A percentile compares a stretch with the other conserved stretches of the same genome.
These are phyloP conservation scores for Lepidostoma basale DNA, from an alignment of 1,140 invertebrate species.

Conservation along the genomic window DNA sequence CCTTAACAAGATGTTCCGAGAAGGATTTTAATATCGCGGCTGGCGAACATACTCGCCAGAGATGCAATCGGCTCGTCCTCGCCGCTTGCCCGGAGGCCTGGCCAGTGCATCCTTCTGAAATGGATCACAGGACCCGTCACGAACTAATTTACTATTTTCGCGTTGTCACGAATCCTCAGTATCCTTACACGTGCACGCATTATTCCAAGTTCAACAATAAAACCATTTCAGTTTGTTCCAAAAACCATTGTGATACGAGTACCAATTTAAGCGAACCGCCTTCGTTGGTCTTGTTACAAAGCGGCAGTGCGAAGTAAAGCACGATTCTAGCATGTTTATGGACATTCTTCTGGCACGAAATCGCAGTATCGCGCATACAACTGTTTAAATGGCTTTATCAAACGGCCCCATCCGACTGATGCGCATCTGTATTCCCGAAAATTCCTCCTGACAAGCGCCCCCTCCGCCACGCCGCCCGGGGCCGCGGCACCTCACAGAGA, in stretches of 20 bases:
- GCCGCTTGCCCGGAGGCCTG: neutral
- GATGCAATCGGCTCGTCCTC: neutral
- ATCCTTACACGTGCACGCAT: too few relatives aligned
- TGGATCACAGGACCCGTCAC: neutral
- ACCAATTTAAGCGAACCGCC: too few relatives aligned
- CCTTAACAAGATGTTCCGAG: slow-evolving; percentile 46
- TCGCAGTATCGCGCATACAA: too few relatives aligned
- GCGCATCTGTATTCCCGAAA: slow-evolving; percentile 1
- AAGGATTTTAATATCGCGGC: slow-evolving; percentile 40
- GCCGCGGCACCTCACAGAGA: slow-evolving; percentile 33
- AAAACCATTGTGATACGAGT: too few relatives aligned
- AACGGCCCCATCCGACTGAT: neutral
- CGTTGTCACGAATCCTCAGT: neutral
- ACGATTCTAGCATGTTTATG: too few relatives aligned
- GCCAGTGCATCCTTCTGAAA: neutral
- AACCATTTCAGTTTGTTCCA: too few relatives aligned
- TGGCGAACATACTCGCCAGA: neutral
- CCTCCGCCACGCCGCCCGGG: neutral
- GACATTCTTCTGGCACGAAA: too few relatives aligned
- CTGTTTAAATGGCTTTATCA: slow-evolving; percentile 8
- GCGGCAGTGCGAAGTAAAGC: too few relatives aligned
- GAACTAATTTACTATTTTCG: neutral
- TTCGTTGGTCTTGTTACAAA: too few relatives aligned
- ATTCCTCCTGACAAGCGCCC: neutral
- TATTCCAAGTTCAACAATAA: too few relatives aligned